phyloP scores from a whole-genome alignment of 2,797 vertebrate species.

The Anguilla obscura region DNA sequence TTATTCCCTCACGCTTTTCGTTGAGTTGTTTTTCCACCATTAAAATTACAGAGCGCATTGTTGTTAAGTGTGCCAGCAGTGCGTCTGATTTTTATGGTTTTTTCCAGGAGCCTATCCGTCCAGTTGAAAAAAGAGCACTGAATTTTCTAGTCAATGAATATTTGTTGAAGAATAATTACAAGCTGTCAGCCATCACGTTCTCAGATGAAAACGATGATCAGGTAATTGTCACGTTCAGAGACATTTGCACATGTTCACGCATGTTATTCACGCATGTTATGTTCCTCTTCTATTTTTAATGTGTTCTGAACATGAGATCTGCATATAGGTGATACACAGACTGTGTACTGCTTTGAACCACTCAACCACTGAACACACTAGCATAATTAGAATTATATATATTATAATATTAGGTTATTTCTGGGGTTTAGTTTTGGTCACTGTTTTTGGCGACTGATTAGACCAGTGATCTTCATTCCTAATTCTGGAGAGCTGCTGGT shows the following conservation, averaged over 20 bases:
- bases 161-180: conserved; percentile 97
- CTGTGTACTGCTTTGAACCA: not conserved
- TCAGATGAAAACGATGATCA: conserved; percentile 99
- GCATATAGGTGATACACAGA: not conserved
- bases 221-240: conserved; percentile 70
- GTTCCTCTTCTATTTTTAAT: not conserved
- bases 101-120: conserved; percentile 89
- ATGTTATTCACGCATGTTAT: not conserved
- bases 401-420: too few relatives aligned
- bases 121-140: conserved; percentile 98
- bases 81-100: not conserved
- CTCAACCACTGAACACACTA: not conserved
- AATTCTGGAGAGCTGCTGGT: not conserved
- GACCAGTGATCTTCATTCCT: not conserved
- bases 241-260: not conserved
- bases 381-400: not conserved
- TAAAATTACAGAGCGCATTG: not conserved
- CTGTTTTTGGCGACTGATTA: not conserved
- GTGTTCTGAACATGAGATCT: not conserved
- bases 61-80: not conserved
- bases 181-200: conserved; percentile 97
- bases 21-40: not conserved
- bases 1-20: not conserved
- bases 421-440: not conserved
- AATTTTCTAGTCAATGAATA: conserved; percentile 99